Percentiles rank a stretch among this genome's conserved stretches.
Evolutionary conservation across 2,888 invertebrate genomes (phyloP).

Genomic region (Periphyllus acericola): DNA sequence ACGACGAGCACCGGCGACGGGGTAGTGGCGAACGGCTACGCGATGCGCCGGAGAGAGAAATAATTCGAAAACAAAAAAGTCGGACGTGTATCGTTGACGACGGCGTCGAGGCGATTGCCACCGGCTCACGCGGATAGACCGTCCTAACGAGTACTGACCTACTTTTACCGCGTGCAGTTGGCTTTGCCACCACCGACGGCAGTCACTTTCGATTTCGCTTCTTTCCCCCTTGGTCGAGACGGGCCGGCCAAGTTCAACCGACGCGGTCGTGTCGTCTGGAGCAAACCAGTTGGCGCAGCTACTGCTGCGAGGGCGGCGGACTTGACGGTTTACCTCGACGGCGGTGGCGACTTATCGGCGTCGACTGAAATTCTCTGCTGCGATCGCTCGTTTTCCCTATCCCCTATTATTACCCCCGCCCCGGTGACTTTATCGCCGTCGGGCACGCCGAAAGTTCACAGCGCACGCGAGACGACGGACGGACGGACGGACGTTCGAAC

Average conservation of each 20-base stretch:
- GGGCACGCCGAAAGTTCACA: too few species aligned
- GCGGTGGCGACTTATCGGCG: neutral
- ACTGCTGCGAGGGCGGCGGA: neutral
- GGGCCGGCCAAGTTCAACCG: constrained; percentile 29
- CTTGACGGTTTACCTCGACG: neutral
- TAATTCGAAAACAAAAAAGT: neutral
- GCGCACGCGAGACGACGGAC: too few species aligned
- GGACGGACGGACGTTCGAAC: too few species aligned
- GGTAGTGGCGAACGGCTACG: neutral
- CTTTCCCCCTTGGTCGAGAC: neutral
- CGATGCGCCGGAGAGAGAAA: neutral
- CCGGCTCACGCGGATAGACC: neutral
- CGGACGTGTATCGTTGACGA: neutral
- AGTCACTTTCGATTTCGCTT: constrained; percentile 7
- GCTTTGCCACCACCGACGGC: neutral
- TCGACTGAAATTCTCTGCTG: too few species aligned
- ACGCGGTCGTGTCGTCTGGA: neutral
- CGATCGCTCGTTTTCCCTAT: too few species aligned
- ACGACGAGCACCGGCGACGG: neutral
- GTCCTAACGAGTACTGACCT: neutral
- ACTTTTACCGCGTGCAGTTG: constrained; percentile 12
- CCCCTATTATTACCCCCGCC: too few species aligned
- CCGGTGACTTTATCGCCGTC: too few species aligned
- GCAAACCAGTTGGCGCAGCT: neutral
- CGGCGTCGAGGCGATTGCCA: neutral